phyloP scores from a whole-genome alignment of 2,113 vertebrate genomes.

The Sinocyclocheilus rhinocerous region DNA sequence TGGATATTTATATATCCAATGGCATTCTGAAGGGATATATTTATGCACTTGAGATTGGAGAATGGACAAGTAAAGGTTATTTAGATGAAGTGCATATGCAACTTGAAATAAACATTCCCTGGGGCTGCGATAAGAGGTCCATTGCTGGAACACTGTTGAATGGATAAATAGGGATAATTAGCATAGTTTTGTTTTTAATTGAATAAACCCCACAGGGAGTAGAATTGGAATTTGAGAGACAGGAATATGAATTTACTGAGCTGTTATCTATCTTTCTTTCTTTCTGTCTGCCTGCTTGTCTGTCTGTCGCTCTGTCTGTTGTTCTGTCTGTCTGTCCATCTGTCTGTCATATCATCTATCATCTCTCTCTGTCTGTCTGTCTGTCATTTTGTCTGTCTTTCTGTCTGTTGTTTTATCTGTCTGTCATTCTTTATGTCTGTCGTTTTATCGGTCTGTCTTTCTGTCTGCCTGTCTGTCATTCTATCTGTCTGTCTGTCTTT shows the following conservation, averaged over 20 bases:
- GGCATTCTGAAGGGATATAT: neutral
- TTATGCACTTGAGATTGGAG: neutral
- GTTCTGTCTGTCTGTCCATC: neutral
- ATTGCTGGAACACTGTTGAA: neutral
- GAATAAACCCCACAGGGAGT: neutral
- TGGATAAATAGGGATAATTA: neutral
- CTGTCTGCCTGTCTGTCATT: too few relatives aligned
- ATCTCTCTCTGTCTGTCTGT: neutral
- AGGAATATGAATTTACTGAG: neutral
- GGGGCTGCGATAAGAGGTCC: neutral
- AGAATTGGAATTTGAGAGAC: neutral
- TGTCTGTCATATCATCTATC: neutral
- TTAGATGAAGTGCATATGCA: neutral
- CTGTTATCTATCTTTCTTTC: neutral
- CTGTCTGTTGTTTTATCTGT: too few relatives aligned
- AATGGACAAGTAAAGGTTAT: conserved; percentile 10
- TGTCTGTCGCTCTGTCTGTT: neutral
- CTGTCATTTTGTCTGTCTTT: neutral
- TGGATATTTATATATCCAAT: conserved; percentile 26
- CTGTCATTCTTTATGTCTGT: too few relatives aligned
- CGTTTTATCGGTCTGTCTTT: too few relatives aligned
- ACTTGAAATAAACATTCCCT: neutral
- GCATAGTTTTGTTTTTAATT: neutral
- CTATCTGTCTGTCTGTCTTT: too few relatives aligned
- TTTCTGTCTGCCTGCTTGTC: neutral